These are phyloP conservation scores for Axis porcinus DNA, from an alignment of 2,113 vertebrate species.

Conservation along the genomic window DNA sequence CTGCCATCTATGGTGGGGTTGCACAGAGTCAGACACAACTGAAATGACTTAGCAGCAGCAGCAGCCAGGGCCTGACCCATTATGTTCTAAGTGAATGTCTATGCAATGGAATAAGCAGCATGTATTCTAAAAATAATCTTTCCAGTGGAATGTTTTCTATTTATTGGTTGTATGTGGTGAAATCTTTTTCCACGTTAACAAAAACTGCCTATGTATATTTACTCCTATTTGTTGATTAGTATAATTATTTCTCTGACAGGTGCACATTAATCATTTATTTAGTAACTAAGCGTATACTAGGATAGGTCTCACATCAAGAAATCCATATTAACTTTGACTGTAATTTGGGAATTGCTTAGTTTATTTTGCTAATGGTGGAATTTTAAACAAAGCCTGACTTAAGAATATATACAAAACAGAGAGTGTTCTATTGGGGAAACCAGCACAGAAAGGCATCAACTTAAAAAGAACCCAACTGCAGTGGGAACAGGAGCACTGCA, in stretches of 20 bases:
- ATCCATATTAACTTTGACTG: background rate
- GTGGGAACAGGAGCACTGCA: background rate
- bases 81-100: background rate
- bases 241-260: background rate
- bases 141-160: background rate
- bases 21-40: fast-evolving
- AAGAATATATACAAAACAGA: background rate
- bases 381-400: background rate
- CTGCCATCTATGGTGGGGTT: background rate
- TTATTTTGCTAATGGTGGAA: background rate
- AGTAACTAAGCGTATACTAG: background rate
- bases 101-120: background rate
- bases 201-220: background rate
- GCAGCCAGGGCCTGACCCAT: background rate
- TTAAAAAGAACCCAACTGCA: background rate
- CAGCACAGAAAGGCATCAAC: background rate
- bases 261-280: background rate
- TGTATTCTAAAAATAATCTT: background rate
- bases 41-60: background rate
- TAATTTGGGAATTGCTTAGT: background rate
- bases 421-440: background rate
- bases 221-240: background rate
- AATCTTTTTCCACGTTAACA: background rate
- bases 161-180: background rate
- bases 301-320: background rate